Percentiles rank a stretch among this genome's conserved stretches.
Evolutionary conservation across 2,113 vertebrate species (phyloP).

Genomic region (Tachuris rubrigastra): DNA sequence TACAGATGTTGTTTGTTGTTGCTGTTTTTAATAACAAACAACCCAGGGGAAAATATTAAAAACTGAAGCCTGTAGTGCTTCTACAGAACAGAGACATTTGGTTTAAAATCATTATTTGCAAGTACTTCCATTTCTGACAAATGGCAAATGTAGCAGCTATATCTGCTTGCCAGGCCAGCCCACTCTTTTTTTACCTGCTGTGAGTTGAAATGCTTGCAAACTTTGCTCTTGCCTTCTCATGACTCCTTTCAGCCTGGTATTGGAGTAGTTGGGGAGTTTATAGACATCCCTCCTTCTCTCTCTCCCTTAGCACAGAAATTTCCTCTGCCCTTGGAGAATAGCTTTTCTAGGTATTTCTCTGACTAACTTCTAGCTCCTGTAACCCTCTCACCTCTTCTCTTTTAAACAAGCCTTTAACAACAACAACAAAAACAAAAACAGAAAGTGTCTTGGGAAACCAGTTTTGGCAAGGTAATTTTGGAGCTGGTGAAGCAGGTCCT

Average conservation of each 20-base stretch:
- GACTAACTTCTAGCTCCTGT: background rate
- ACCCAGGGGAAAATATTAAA: background rate
- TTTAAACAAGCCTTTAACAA: background rate
- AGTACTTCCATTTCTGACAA: background rate
- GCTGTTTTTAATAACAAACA: background rate
- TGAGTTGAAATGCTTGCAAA: background rate
- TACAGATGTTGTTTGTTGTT: background rate
- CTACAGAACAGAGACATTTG: background rate
- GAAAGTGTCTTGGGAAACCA: fast-evolving
- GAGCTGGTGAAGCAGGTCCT: background rate
- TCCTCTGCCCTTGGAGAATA: background rate
- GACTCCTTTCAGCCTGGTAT: background rate
- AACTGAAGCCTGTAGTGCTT: background rate
- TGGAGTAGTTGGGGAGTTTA: background rate
- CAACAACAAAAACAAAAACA: background rate
- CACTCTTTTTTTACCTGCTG: background rate
- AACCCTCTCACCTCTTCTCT: background rate
- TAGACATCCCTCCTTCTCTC: background rate
- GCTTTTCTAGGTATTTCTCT: background rate
- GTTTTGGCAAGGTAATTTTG: background rate
- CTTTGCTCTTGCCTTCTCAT: background rate
- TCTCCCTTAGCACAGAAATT: background rate
- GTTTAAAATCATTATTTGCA: background rate
- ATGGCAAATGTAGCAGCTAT: background rate
- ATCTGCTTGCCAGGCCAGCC: background rate